Percentiles rank a stretch among this genome's conserved stretches.
Conservation (phyloP, 2,888 invertebrate genomes). For the Orthonevra nobilis region DNA sequence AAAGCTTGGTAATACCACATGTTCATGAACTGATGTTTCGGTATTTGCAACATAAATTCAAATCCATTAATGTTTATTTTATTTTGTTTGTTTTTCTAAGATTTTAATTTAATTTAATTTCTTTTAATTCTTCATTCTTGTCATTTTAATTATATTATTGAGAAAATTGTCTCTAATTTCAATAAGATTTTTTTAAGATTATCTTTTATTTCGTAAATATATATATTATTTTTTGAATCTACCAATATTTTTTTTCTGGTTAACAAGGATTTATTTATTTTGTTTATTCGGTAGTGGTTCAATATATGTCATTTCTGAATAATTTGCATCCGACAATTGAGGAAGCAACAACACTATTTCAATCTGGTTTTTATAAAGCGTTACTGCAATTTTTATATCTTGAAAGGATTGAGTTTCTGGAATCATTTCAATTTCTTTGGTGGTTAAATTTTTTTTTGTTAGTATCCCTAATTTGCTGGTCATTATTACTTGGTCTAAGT, state of each 20-base stretch:
- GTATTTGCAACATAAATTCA: too few species aligned
- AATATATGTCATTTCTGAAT: conserved; percentile 14
- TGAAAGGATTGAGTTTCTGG: too few species aligned
- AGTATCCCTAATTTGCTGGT: not conserved
- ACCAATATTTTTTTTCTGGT: not conserved
- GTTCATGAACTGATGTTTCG: too few species aligned
- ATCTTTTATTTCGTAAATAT: conserved; percentile 27
- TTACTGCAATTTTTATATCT: conserved; percentile 1
- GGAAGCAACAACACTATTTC: conserved; percentile 4
- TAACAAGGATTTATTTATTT: conserved; percentile 23
- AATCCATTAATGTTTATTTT: too few species aligned
- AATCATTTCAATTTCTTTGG: too few species aligned
- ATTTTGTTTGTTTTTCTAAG: too few species aligned
- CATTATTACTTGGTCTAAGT: conserved; percentile 25
- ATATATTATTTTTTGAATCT: too few species aligned
- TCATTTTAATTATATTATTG: conserved; percentile 25
- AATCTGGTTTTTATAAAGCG: not conserved
- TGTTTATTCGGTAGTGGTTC: conserved; percentile 24
- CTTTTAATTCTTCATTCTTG: conserved; percentile 1
- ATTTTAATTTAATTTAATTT: too few species aligned
- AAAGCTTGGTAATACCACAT: too few species aligned
- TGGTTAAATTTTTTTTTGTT: not conserved
- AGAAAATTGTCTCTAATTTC: too few species aligned
- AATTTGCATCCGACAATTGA: not conserved
- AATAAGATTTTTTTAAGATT: conserved; percentile 9